Base-by-base conservation (phyloP, 2,888 invertebrate species). In the Willowsia nigromaculata region DNA sequence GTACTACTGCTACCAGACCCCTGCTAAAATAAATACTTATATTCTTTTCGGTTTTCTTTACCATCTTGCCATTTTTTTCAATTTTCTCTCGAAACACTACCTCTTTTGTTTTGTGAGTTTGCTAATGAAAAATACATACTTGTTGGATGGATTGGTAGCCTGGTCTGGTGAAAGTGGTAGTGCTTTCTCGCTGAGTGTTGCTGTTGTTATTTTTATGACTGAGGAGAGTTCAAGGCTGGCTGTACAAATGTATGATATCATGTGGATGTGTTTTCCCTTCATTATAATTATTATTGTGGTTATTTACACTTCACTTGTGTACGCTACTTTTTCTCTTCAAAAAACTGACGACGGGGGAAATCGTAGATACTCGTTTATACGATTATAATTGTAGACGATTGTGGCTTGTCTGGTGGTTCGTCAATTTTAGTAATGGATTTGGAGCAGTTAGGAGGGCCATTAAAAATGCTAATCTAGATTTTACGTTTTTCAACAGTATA, bases 81-180 rank as follows among this genome's bases (percentile, higher is more conserved):
- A 47, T 76, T 76, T 47, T n/a, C 30, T 71, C 22, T 27, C 11
- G 4, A 40, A 76, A 47, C 27, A 13, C n/a, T n/a, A n/a, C n/a
- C n/a, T n/a, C n/a, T n/a, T 76, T 43, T 50, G 4, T 40, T 71
- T 71, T 37, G 40, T 71, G n/a, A n/a, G n/a, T 11, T 37, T 37
- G 68, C 68, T 33, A 71, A 71, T 71, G 68, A 71, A 40, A 40
- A 71, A 71, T 40, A 65, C 65, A 37, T 65, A 30, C 59, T 25
- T 40, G 62, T 18, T n/a, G 18, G 0, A n/a, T 37, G 37, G 68
- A 1, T 9, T 40, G 68, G 11, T 62, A 7, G 0, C 56, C 30
- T 62, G 30, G 5, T 25, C 13, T 62, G 13, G 30, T 62, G 15
- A n/a, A 7, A 33, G 7, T 18, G 11, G 1, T 9, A 27, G 1